Evolutionary conservation across 2,888 invertebrate species (phyloP), one percentile per base, ranked within the genome.

Genomic region (Papilio elwesi): DNA sequence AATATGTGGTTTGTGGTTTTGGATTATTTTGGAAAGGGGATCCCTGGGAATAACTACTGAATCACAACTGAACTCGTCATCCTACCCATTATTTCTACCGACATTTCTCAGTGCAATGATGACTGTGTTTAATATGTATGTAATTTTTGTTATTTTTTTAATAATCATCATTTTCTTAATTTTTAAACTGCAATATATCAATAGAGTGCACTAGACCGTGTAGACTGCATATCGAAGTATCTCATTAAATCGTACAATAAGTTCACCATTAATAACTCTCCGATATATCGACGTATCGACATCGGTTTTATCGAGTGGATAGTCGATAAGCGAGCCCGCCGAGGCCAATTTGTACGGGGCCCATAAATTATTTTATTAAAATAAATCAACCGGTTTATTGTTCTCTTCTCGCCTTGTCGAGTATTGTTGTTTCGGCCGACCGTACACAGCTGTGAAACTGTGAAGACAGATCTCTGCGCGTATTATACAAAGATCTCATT

Each of bases 311-410:
- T 90, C 90, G 88, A 87, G 82, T 82, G 81, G 86, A 86, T 86
- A 84, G 85, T 88, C 89, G 90, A 91, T 91, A 91, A 89, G 86
- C 83, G 83, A 76, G 83, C 82, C 85, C 84, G 89, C 88, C 86
- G 86, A 86, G 88, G 84, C 88, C 91, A 92, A 92, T 92, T 91
- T 92, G 92, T 91, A 86, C 68, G 86, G 84, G 81, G 86, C 83
- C 85, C 90, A 92, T 93, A 92, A 92, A 92, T 92, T 90, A 91
- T 85, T 90, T 91, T 91, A 92, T 92, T 91, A 91, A 90, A 90
- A 92, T 92, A 92, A 92, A 92, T 92, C 92, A 92, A 85, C 80
- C 80, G 80, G 83, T 90, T 91, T 92, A 92, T 92, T 92, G 91
- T 92, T 92, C 89, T 89, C 87, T 89, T 91, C 90, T 87, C 90